Conservation (phyloP, 1,140 invertebrate species). For the Philotrypesis tridentata region DNA sequence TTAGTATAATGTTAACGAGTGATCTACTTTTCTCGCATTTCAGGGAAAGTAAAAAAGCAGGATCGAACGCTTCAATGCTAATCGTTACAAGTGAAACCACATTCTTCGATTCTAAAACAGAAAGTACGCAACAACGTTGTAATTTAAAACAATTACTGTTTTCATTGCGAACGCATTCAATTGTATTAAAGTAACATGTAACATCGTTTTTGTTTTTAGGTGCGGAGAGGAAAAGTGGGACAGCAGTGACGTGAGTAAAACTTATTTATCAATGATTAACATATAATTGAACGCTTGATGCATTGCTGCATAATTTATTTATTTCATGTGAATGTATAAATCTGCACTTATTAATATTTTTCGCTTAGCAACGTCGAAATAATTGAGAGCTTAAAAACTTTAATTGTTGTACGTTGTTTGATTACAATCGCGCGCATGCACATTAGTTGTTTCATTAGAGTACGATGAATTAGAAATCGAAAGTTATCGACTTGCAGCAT, state of each 20-base stretch:
- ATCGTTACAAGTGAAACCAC: slow-evolving; percentile 16
- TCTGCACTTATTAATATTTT: slow-evolving; percentile 27
- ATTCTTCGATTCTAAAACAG: slow-evolving; percentile 26
- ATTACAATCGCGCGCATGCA: neutral
- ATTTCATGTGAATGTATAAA: neutral
- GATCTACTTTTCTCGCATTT: slow-evolving; percentile 38
- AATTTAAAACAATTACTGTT: slow-evolving; percentile 28
- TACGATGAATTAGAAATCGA: neutral
- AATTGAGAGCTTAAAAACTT: neutral
- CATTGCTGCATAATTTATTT: neutral
- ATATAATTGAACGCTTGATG: neutral
- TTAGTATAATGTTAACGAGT: neutral
- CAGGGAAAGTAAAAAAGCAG: slow-evolving; percentile 56
- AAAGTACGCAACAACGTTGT: slow-evolving; percentile 34
- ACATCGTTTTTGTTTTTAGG: slow-evolving; percentile 22
- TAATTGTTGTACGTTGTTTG: neutral
- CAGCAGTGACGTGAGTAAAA: slow-evolving; percentile 27
- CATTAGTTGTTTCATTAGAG: neutral
- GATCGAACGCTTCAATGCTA: slow-evolving; percentile 51
- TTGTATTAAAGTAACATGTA: slow-evolving; percentile 10
- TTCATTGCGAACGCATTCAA: slow-evolving; percentile 1
- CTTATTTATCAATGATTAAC: neutral
- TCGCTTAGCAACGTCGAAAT: neutral
- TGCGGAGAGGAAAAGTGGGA: neutral
- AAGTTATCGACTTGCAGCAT: neutral